Evolutionary conservation across 2,797 vertebrate species (phyloP).

Genomic region (Phrynocephalus forsythii): DNA sequence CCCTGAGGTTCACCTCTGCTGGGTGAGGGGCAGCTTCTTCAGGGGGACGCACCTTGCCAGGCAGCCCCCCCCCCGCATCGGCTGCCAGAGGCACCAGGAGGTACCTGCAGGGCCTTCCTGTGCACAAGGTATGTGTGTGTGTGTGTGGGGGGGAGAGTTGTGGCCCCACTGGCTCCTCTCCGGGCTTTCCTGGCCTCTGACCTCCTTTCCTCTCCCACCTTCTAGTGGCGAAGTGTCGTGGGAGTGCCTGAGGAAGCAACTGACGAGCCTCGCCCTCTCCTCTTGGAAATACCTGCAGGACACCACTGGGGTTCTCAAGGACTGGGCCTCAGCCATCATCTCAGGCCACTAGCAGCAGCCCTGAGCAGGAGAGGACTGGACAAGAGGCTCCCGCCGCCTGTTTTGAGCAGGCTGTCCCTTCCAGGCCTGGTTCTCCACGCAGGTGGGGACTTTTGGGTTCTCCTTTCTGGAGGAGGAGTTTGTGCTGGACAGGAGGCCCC

Average conservation of each 20-base stretch:
- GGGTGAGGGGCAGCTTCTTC: too few species aligned
- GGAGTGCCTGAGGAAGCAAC: conserved; percentile 86
- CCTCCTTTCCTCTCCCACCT: not conserved
- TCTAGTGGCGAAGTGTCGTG: conserved; percentile 88
- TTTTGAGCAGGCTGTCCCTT: not conserved
- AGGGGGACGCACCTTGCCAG: too few species aligned
- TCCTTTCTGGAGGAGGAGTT: too few species aligned
- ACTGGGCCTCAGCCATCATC: conserved; percentile 88
- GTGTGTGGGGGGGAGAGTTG: too few species aligned
- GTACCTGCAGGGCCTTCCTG: too few species aligned
- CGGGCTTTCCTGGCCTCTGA: not conserved
- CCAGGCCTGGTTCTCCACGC: not conserved
- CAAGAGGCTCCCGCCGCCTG: not conserved
- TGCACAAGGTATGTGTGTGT: too few species aligned
- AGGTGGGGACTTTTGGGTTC: not conserved
- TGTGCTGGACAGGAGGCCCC: too few species aligned
- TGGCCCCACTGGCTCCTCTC: too few species aligned
- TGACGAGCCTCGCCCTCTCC: conserved; percentile 82
- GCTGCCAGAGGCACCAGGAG: too few species aligned
- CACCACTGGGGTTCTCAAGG: conserved; percentile 82
- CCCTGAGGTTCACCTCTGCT: too few species aligned
- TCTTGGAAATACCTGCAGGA: conserved; percentile 91
- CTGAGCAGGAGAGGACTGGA: accelerated
- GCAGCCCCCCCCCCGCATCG: too few species aligned
- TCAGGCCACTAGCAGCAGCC: conserved; percentile 73